Evolutionary conservation across 2,888 invertebrate genomes (phyloP).

Genomic region (Tyria jacobaeae): DNA sequence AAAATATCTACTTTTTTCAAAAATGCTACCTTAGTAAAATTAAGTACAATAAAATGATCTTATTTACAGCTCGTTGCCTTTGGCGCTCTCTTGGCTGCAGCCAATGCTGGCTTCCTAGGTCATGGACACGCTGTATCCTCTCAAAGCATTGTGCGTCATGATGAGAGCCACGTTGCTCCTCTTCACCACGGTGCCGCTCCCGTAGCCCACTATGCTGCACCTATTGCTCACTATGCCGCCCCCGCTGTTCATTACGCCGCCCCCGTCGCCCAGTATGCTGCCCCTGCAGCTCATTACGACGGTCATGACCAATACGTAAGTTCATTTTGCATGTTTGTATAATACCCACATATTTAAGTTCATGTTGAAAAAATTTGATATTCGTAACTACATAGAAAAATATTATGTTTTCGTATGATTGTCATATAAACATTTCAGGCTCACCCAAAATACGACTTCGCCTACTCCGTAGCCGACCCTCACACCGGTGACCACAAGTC

Average conservation of each 20-base stretch:
- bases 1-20: not conserved
- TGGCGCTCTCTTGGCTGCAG: slow-evolving; percentile 55
- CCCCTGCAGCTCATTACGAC: not conserved
- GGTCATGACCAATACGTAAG: slow-evolving; percentile 8
- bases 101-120: slow-evolving; percentile 49
- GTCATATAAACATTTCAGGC: too few species aligned
- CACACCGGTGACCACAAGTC: slow-evolving; percentile 88
- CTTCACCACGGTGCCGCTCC: slow-evolving; percentile 40
- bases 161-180: slow-evolving; percentile 40
- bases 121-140: slow-evolving; percentile 68
- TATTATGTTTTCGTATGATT: too few species aligned
- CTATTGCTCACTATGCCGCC: slow-evolving; percentile 24
- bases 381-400: too few species aligned
- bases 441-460: slow-evolving; percentile 83
- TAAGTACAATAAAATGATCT: too few species aligned
- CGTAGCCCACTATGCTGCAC: slow-evolving; percentile 27
- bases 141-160: slow-evolving; percentile 64
- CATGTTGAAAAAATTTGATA: too few species aligned
- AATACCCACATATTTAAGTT: too few species aligned
- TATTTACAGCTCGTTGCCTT: slow-evolving; percentile 35
- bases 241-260: slow-evolving; percentile 28
- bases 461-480: slow-evolving; percentile 86
- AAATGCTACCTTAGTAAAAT: not conserved
- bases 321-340: too few species aligned
- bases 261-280: slow-evolving; percentile 25